Base-by-base conservation (phyloP, 2,888 invertebrate species). In the Lepidocyrtinus sp. region DNA sequence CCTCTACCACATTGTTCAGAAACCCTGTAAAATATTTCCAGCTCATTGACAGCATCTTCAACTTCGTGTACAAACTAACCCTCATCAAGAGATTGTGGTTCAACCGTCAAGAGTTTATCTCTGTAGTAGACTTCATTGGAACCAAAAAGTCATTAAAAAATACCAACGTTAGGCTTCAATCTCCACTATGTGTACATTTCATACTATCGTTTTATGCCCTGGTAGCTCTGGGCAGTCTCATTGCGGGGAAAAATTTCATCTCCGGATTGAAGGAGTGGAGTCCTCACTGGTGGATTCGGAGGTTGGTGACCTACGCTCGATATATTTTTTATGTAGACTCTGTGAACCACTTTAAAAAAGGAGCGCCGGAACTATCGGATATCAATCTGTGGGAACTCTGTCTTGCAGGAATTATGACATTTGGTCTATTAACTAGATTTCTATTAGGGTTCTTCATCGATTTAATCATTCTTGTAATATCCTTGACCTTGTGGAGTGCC, bases 361-460 rank as follows among this genome's bases (percentile, higher is more conserved):
- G 59, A 2, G 59, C 59, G 59, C 59, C 59, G 2, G 2, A 1
- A 21, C 59, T 59, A 21, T 59, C 59, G 3, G 59, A 21, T 21
- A 59, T 59, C 71, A 63, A 24, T 21, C 12, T 9, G 2, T 76
- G n/a, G 63, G 15, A 19, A 17, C 22, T 26, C 26, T 64, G 12
- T 27, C 70, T 46, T 0, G n/a, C 5, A 5, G 24, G 7, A 45
- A 50, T 71, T 2, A 70, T 63, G 15, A 64, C n/a, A 1, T 12
- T 70, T 17, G 76, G 70, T 1, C 25, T 76, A 2, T 21, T 76
- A 3, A 64, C 64, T 1, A 46, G 76, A 25, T 76, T 71, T 45
- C 26, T 77, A 0, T 25, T 77, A 24, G 77, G 77, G 19, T 77
- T 65, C 45, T 77, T 77, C n/a, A 72, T 77, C n/a, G 77, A 77